A percentile compares a stretch with the other conserved stretches of the same genome.
Conservation (phyloP, 2,113 vertebrate species). For the Chaenocephalus aceratus region DNA sequence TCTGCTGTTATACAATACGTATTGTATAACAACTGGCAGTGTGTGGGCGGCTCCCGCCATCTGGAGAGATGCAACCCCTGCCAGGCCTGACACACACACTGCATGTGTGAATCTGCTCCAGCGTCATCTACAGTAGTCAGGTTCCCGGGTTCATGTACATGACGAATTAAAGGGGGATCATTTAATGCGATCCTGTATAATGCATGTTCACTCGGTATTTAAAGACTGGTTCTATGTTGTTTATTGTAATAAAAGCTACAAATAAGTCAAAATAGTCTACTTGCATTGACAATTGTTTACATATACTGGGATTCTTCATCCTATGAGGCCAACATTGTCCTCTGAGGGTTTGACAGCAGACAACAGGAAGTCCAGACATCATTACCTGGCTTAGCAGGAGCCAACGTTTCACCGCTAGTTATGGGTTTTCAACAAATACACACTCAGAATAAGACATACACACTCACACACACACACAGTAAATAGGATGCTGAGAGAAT, state of each 20-base stretch:
- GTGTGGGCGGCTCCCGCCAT: slow-evolving; percentile 78
- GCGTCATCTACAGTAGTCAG: slow-evolving; percentile 62
- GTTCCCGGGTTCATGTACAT: slow-evolving; percentile 57
- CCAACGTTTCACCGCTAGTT: slow-evolving; percentile 21
- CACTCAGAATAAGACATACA: slow-evolving; percentile 15
- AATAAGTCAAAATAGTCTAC: not conserved
- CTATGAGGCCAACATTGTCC: not conserved
- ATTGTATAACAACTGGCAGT: slow-evolving; percentile 83
- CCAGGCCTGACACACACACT: slow-evolving; percentile 57
- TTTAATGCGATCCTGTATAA: slow-evolving; percentile 16
- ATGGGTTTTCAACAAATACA: slow-evolving; percentile 52
- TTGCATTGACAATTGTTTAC: slow-evolving; percentile 1
- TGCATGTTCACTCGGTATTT: not conserved
- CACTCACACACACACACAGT: slow-evolving; percentile 14
- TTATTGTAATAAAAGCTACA: slow-evolving; percentile 1
- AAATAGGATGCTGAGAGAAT: slow-evolving; percentile 60
- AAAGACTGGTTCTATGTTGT: not conserved
- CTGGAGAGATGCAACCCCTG: slow-evolving; percentile 74
- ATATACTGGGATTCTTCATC: slow-evolving; percentile 3
- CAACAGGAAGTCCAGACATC: slow-evolving; percentile 42
- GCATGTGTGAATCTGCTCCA: slow-evolving; percentile 34
- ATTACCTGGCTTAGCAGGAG: slow-evolving; percentile 51
- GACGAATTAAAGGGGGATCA: slow-evolving; percentile 43
- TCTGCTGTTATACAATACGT: slow-evolving; percentile 79
- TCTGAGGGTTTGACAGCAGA: slow-evolving; percentile 41